phyloP scores from a whole-genome alignment of 2,797 vertebrate species.

The Artibeus lituratus region DNA sequence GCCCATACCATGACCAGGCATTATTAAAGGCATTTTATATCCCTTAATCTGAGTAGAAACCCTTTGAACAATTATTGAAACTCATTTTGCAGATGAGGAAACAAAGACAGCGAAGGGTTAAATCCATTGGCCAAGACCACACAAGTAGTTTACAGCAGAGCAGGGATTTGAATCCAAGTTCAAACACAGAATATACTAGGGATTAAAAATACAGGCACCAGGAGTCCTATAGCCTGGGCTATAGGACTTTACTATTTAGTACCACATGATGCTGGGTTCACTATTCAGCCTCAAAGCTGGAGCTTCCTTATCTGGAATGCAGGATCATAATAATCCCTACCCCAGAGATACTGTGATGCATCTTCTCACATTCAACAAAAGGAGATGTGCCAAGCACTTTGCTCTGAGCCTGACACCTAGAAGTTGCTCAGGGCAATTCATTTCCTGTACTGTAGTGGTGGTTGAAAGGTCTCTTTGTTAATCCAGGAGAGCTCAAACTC shows the following conservation, averaged over 20 bases:
- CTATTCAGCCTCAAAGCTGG: background rate
- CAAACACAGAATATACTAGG: background rate
- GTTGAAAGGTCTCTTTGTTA: background rate
- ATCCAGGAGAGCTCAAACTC: background rate
- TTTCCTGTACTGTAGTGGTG: background rate
- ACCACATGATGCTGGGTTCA: fast-evolving
- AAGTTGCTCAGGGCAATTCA: background rate
- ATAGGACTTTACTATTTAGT: background rate
- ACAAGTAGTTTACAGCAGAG: background rate
- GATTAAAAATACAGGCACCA: background rate
- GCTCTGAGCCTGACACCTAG: background rate
- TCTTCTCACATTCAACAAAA: fast-evolving
- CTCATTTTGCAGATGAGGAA: background rate
- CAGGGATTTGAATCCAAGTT: background rate
- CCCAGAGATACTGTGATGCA: fast-evolving
- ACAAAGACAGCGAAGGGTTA: background rate
- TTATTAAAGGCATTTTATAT: background rate
- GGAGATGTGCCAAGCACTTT: fast-evolving
- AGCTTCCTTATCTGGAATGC: fast-evolving
- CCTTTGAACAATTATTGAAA: background rate
- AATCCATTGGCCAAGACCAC: background rate
- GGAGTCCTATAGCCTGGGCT: background rate
- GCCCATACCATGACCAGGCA: background rate
- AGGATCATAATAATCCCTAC: background rate
- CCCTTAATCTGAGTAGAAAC: background rate